Percentiles rank a stretch among this genome's conserved stretches.
Conservation (phyloP, 1,140 invertebrate species). For the Ceratina calcarata region DNA sequence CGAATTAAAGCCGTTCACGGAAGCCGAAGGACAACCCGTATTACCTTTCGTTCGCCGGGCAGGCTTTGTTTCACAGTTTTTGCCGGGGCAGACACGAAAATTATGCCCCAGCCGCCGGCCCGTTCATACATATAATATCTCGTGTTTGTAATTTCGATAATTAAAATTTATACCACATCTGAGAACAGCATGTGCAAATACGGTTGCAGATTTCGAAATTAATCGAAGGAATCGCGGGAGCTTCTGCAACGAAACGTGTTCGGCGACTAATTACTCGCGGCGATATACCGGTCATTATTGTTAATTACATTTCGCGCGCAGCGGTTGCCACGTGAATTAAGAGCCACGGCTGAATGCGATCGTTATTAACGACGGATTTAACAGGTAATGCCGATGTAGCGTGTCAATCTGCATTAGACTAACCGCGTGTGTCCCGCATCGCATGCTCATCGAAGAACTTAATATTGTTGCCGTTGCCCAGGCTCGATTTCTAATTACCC, state of each 20-base stretch:
- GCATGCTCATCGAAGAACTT: slow-evolving; percentile 37
- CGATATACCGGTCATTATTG: slow-evolving; percentile 55
- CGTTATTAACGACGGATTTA: slow-evolving; percentile 58
- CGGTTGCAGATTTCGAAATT: slow-evolving; percentile 13
- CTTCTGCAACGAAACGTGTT: slow-evolving; percentile 14
- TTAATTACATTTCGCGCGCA: slow-evolving; percentile 57
- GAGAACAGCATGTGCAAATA: neutral
- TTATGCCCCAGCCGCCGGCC: neutral
- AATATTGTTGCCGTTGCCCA: slow-evolving; percentile 19
- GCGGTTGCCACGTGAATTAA: slow-evolving; percentile 24
- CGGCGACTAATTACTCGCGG: slow-evolving; percentile 45
- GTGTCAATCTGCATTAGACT: slow-evolving; percentile 60
- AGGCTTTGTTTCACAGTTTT: slow-evolving; percentile 26
- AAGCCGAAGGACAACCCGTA: slow-evolving; percentile 11
- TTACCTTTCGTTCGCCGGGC: neutral
- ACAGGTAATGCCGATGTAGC: slow-evolving; percentile 43
- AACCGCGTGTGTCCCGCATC: slow-evolving; percentile 5
- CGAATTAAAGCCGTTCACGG: slow-evolving; percentile 2
- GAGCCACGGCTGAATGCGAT: slow-evolving; percentile 25
- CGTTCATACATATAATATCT: too few species aligned
- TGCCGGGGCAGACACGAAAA: neutral
- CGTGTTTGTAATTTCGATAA: too few species aligned
- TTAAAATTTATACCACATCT: too few species aligned
- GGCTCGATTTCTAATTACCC: slow-evolving; percentile 49
- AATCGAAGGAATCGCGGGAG: slow-evolving; percentile 32